Conservation (phyloP, 2,888 invertebrate genomes). For the Watsonalla binaria region DNA sequence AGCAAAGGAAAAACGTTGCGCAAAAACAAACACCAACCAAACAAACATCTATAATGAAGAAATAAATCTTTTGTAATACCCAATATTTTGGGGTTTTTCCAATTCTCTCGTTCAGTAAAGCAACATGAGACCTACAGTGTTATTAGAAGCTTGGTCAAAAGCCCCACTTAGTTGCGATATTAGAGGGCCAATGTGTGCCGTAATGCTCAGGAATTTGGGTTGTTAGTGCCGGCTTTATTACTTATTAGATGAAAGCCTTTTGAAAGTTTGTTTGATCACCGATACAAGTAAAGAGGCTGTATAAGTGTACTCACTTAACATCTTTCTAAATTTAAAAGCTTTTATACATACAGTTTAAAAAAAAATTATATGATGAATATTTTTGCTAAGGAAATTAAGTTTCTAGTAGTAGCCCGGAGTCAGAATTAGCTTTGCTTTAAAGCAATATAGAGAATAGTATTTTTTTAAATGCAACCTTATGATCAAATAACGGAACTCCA, state of each 20-base stretch:
- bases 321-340: not conserved
- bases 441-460: too few relatives aligned
- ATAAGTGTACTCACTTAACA: not conserved
- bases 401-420: too few relatives aligned
- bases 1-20: not conserved
- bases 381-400: too few relatives aligned
- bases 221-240: not conserved
- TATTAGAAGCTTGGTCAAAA: not conserved
- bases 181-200: not conserved
- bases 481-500: too few relatives aligned
- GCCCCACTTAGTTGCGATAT: constrained; percentile 1
- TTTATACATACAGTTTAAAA: not conserved
- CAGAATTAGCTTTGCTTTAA: too few relatives aligned
- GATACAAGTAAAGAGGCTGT: not conserved
- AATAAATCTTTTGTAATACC: constrained; percentile 34
- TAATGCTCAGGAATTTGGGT: not conserved
- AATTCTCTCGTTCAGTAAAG: constrained; percentile 1
- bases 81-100: constrained; percentile 25
- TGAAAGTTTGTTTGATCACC: not conserved
- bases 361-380: too few relatives aligned
- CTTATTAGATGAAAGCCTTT: not conserved
- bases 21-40: not conserved
- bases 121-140: not conserved
- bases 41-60: not conserved
- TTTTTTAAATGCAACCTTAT: too few relatives aligned